These are phyloP conservation scores for Oscheius sp. DNA, from an alignment of 1,140 invertebrate genomes.

Conservation along the genomic window DNA sequence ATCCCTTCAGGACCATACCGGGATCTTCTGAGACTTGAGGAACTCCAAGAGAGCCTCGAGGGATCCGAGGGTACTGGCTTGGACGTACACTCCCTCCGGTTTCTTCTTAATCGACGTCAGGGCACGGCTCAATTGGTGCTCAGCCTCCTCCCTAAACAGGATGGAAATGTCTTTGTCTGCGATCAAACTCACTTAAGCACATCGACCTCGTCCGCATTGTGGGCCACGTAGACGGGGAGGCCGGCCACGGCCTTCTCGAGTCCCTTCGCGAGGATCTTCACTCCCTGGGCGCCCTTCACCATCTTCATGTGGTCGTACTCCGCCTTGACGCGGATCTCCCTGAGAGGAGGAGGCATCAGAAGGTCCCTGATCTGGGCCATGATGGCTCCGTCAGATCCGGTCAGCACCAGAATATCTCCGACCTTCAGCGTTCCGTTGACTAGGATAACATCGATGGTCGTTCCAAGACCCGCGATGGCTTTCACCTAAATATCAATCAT, in stretches of 20 bases:
- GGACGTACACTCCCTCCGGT: slow-evolving; percentile 91
- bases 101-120: slow-evolving; percentile 86
- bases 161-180: slow-evolving; percentile 49
- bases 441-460: slow-evolving; percentile 96
- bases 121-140: slow-evolving; percentile 72
- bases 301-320: slow-evolving; percentile 93
- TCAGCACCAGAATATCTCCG: slow-evolving; percentile 88
- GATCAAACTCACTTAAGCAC: slow-evolving; percentile 69
- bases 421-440: slow-evolving; percentile 89
- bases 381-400: slow-evolving; percentile 95
- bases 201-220: slow-evolving; percentile 89
- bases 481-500: slow-evolving; percentile 71
- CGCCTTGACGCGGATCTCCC: slow-evolving; percentile 93
- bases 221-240: slow-evolving; percentile 72
- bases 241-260: slow-evolving; percentile 94
- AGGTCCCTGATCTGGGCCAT: slow-evolving; percentile 94
- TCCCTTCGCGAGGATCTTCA: slow-evolving; percentile 93
- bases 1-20: slow-evolving; percentile 61
- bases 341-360: slow-evolving; percentile 94
- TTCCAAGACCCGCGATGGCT: slow-evolving; percentile 91
- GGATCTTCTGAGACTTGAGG: slow-evolving; percentile 88
- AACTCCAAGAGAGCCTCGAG: slow-evolving; percentile 95
- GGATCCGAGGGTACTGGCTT: slow-evolving; percentile 95
- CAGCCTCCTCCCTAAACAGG: slow-evolving; percentile 56
- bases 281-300: slow-evolving; percentile 90